These are phyloP conservation scores for Australoheros facetus DNA, from an alignment of 2,797 vertebrate species.

Conservation along the genomic window DNA sequence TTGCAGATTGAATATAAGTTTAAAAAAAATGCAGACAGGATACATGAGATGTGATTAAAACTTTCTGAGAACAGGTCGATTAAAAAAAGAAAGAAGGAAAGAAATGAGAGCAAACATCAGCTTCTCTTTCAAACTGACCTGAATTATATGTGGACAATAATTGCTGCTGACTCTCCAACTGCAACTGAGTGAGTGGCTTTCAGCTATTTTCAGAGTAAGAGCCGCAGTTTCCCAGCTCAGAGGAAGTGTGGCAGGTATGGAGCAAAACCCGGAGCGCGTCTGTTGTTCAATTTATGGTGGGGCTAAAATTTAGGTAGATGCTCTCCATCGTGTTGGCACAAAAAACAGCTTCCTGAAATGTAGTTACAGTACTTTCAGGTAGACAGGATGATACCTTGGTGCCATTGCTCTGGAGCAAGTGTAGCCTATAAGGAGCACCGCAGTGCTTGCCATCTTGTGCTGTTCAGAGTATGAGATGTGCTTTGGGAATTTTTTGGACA, in stretches of 20 bases:
- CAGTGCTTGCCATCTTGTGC: too few species aligned
- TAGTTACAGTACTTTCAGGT: not conserved
- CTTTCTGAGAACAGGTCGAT: fast-evolving
- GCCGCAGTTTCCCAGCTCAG: not conserved
- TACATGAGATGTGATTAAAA: not conserved
- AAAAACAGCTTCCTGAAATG: not conserved
- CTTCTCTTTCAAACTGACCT: not conserved
- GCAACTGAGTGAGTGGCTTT: fast-evolving
- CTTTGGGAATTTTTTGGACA: too few species aligned
- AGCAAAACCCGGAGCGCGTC: too few species aligned
- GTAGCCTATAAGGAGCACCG: too few species aligned
- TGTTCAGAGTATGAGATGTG: too few species aligned
- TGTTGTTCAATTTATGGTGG: fast-evolving
- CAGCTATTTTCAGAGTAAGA: not conserved
- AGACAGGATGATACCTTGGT: not conserved
- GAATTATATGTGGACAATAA: not conserved
- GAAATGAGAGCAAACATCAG: not conserved
- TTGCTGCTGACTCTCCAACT: not conserved
- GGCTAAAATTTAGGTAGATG: not conserved
- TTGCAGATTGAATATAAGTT: not conserved
- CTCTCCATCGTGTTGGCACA: too few species aligned
- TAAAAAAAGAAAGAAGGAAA: too few species aligned
- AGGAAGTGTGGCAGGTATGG: not conserved
- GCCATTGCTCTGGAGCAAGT: fast-evolving
- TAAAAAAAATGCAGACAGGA: not conserved